Percentiles rank a stretch among this genome's conserved stretches.
Conservation (phyloP, 2,888 invertebrate genomes). For the Pecten maximus region DNA sequence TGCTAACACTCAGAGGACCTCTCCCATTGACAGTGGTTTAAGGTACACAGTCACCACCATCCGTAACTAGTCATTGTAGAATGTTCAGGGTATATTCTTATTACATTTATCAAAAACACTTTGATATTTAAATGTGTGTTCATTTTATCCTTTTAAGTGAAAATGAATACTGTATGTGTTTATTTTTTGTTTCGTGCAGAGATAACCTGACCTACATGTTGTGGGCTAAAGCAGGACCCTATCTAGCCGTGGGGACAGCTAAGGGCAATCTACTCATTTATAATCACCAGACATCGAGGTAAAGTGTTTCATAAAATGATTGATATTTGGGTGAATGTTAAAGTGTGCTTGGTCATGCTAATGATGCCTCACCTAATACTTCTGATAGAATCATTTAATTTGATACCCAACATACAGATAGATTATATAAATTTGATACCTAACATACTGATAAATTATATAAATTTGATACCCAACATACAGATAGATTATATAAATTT, state of each 20-base stretch:
- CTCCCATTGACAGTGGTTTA: slow-evolving; percentile 85
- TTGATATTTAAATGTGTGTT: no score
- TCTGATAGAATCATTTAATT: no score
- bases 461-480: no score
- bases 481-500: no score
- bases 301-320: slow-evolving; percentile 46
- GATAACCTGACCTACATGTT: slow-evolving; percentile 94
- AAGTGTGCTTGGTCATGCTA: no score
- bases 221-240: slow-evolving; percentile 93
- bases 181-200: slow-evolving; percentile 82
- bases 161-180: not conserved
- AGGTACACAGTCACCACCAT: slow-evolving; percentile 69
- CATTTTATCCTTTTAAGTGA: no score
- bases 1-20: slow-evolving; percentile 90
- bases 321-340: no score
- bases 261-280: slow-evolving; percentile 98
- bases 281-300: slow-evolving; percentile 95
- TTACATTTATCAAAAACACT: no score
- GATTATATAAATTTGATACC: no score
- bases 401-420: no score
- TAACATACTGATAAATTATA: no score
- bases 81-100: not conserved
- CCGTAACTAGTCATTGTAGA: not conserved
- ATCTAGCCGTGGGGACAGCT: slow-evolving; percentile 95
- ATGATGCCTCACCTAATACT: no score